Evolutionary conservation across 2,888 invertebrate genomes (phyloP).

Genomic region (Drosophila melanocephala): DNA sequence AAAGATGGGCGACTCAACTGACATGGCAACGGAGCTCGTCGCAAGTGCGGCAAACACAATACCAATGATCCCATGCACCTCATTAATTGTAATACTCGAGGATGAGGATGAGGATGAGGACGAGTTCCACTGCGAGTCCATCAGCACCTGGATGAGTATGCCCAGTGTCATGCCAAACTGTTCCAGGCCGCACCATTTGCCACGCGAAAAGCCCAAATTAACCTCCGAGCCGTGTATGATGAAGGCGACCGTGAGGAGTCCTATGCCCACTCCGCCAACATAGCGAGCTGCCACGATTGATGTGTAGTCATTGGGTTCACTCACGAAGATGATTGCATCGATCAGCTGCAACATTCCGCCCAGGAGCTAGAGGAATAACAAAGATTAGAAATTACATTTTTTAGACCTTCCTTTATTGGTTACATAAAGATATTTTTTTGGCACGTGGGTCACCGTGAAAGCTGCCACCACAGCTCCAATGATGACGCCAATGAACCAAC

Average conservation of each 20-base stretch:
- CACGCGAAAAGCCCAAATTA: conserved; percentile 54
- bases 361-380: conserved; percentile 25
- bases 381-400: background rate
- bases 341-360: conserved; percentile 64
- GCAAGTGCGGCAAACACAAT: conserved; percentile 62
- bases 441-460: conserved; percentile 45
- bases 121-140: conserved; percentile 58
- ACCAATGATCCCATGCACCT: conserved; percentile 76
- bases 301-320: conserved; percentile 56
- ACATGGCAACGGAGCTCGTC: conserved; percentile 41
- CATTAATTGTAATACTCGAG: conserved; percentile 46
- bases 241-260: conserved; percentile 70
- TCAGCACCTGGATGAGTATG: conserved; percentile 71
- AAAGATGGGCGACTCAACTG: conserved; percentile 78
- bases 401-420: background rate
- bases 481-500: conserved; percentile 81
- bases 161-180: conserved; percentile 70
- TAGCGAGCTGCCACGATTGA: conserved; percentile 75
- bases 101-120: too few species aligned
- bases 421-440: conserved; percentile 64
- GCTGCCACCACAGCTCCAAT: conserved; percentile 69
- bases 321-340: conserved; percentile 73
- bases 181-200: conserved; percentile 72
- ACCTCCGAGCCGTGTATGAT: conserved; percentile 79
- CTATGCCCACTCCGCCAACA: conserved; percentile 77